Evolutionary conservation across 2,888 invertebrate genomes (phyloP), one percentile per base, ranked within the genome.

Genomic region (Lasioglossum vierecki): DNA sequence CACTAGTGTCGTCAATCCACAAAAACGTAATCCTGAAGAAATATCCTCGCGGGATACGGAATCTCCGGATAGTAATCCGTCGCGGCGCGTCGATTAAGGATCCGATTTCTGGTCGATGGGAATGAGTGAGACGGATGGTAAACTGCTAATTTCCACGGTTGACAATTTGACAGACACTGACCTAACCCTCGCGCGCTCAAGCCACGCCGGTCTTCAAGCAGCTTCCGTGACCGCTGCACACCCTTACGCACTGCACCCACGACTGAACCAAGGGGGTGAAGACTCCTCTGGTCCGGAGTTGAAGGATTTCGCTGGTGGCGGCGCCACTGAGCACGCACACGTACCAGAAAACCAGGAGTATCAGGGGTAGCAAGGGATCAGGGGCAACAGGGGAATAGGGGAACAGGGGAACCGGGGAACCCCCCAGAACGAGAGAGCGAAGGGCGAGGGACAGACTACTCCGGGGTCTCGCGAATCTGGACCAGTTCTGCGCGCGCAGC

Each of bases 181-280:
- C 91, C 92, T 92, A 92, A 92, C 91, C 91, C 91, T 91, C 92
- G 92, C 92, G 93, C 93, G 93, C 93, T 92, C 88, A 88, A 89
- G 86, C 83, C 85, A 88, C 88, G 88, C 86, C 89, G 88, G 85
- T 88, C 79, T 88, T 83, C 82, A 86, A 91, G 91, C 91, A 91
- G 91, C 91, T 92, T 90, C 89, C 91, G 91, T 82, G 90, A 91
- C 91, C 92, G 91, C 92, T 93, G 93, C 93, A 92, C 92, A 91
- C 93, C 93, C 92, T 92, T 94, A 94, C 94, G 94, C 94, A 95
- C 95, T 94, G 94, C 93, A 90, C 90, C 90, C 88, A 90, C 90
- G 90, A 90, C 90, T 90, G 88, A 90, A 90, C 87, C 79, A 22
- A 60, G 88, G 85, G 83, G 79, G 71, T 74, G 49, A 75, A 78